Percentiles rank a stretch among this genome's conserved stretches.
phyloP scores from a whole-genome alignment of 2,113 vertebrate species.

The Chloebia gouldiae region DNA sequence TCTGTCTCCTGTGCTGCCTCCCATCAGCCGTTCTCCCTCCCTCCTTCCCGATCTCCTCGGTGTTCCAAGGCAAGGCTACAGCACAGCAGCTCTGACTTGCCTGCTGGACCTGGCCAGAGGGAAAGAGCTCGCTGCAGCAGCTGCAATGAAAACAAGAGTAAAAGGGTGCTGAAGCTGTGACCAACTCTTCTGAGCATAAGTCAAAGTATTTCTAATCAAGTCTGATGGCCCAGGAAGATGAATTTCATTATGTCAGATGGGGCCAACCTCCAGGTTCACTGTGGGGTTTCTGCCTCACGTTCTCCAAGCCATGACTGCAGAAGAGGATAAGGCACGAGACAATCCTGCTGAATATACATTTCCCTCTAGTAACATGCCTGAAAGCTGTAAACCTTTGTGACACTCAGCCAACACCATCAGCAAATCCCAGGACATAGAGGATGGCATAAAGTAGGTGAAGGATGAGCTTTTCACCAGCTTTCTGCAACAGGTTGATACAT shows the following conservation, averaged over 20 bases:
- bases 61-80: neutral
- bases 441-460: fast-evolving
- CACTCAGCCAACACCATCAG: neutral
- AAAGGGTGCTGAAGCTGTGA: neutral
- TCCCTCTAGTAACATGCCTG: neutral
- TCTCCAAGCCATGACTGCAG: neutral
- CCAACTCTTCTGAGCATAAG: neutral
- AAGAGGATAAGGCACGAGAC: neutral
- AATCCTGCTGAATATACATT: fast-evolving
- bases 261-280: neutral
- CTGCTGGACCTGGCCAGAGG: neutral
- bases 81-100: neutral
- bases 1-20: no score
- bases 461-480: neutral
- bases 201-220: neutral
- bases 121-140: neutral
- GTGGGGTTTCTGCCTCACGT: neutral
- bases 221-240: neutral
- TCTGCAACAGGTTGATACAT: neutral
- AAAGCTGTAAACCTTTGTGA: neutral
- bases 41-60: fast-evolving
- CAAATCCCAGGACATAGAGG: neutral
- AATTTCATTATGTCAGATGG: neutral
- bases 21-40: neutral
- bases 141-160: neutral